Evolutionary conservation across 2,113 vertebrate species (phyloP).

Genomic region (Rynchops niger): DNA sequence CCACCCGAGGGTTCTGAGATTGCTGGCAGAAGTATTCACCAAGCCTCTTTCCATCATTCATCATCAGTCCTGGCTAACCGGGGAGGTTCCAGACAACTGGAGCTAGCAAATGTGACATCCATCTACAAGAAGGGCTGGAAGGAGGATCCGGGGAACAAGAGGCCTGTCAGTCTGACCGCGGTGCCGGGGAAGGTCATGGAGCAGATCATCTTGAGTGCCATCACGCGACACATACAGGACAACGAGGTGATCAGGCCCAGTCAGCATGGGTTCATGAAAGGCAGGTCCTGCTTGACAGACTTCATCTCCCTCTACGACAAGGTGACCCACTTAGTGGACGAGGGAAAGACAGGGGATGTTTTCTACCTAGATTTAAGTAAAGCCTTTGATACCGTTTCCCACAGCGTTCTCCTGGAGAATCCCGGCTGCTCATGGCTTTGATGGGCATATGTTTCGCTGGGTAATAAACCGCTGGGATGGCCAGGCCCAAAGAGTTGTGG

Average conservation of each 20-base stretch:
- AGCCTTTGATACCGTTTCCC: neutral
- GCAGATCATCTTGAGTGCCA: too few species aligned
- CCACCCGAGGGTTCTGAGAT: neutral
- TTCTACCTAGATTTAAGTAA: neutral
- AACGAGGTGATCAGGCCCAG: too few species aligned
- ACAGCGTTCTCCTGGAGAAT: neutral
- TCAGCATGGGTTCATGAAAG: too few species aligned
- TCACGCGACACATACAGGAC: too few species aligned
- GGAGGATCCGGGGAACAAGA: neutral
- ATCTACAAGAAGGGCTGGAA: neutral
- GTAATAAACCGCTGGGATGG: too few species aligned
- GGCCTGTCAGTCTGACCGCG: too few species aligned
- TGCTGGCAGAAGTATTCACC: neutral
- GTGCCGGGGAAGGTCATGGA: too few species aligned
- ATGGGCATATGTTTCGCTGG: too few species aligned
- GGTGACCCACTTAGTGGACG: neutral
- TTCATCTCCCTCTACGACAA: neutral
- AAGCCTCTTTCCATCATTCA: neutral
- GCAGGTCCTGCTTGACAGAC: neutral
- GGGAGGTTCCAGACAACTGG: neutral
- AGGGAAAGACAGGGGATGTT: neutral
- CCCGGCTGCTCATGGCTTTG: neutral
- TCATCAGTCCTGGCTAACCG: neutral
- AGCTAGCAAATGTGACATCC: neutral
- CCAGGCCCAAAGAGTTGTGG: too few species aligned